Conservation (phyloP, 2,113 vertebrate genomes). For the Nothobranchius kuhntae region DNA sequence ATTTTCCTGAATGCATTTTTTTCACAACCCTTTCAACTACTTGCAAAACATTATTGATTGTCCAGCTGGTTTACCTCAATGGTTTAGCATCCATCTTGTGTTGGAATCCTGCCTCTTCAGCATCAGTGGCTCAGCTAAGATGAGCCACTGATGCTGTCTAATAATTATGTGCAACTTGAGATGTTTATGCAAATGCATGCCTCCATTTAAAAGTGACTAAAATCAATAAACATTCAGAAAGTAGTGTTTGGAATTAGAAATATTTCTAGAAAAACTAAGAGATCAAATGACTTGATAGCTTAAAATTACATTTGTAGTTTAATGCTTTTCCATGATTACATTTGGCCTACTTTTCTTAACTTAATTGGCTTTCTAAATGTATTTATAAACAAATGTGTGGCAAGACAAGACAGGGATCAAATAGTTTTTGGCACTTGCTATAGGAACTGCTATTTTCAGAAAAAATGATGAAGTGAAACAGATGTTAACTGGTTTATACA, state of each 20-base stretch:
- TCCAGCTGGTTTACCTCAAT: neutral
- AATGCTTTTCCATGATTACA: neutral
- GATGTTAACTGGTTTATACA: neutral
- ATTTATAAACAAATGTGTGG: too few relatives aligned
- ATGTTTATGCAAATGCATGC: neutral
- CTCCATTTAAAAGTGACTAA: neutral
- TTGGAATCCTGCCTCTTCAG: neutral
- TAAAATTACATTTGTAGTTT: neutral
- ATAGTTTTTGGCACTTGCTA: neutral
- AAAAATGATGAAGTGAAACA: neutral
- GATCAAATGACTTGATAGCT: neutral
- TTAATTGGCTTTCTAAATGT: too few relatives aligned
- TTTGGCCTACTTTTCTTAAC: neutral
- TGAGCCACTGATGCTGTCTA: too few relatives aligned
- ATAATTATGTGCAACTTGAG: neutral
- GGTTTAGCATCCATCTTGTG: neutral
- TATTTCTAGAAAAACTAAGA: neutral
- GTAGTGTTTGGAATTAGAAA: too few relatives aligned
- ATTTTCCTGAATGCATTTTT: neutral
- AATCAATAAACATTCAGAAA: neutral
- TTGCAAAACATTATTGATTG: neutral
- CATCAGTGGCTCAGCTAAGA: neutral
- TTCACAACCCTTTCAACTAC: neutral
- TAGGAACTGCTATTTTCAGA: constrained; percentile 11
- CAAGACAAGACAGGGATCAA: too few relatives aligned